Percentiles rank a stretch among this genome's conserved stretches.
These are phyloP conservation scores for Pharmacophagus antenor DNA, from an alignment of 2,888 invertebrate species.

Conservation along the genomic window DNA sequence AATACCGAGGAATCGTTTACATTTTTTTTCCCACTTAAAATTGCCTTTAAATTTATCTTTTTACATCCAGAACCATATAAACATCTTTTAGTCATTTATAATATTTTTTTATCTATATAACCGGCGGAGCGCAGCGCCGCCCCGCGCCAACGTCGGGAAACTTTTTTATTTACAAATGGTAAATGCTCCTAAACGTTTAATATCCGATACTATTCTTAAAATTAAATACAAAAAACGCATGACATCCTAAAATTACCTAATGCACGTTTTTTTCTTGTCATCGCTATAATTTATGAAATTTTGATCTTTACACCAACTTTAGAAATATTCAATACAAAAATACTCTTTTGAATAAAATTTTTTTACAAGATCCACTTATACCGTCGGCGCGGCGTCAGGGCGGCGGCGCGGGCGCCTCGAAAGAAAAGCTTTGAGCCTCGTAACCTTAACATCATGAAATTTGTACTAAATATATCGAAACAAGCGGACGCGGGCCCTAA, in stretches of 20 bases:
- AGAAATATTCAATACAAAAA: constrained; percentile 83
- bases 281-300: constrained; percentile 81
- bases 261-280: constrained; percentile 69
- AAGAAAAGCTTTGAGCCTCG: constrained; percentile 81
- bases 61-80: constrained; percentile 82
- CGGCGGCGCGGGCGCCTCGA: constrained; percentile 64
- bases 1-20: constrained; percentile 75
- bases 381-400: constrained; percentile 54
- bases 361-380: constrained; percentile 76
- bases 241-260: constrained; percentile 80
- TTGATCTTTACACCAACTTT: constrained; percentile 82
- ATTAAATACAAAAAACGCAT: constrained; percentile 82
- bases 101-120: constrained; percentile 80
- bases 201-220: constrained; percentile 83
- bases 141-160: constrained; percentile 53
- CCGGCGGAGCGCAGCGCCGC: constrained; percentile 57
- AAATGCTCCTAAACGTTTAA: constrained; percentile 85
- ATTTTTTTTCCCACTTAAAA: constrained; percentile 60
- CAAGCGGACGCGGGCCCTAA: constrained; percentile 74
- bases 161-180: constrained; percentile 85
- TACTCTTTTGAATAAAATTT: constrained; percentile 82
- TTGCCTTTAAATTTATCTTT: constrained; percentile 75
- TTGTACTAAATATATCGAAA: constrained; percentile 81
- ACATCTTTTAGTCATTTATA: constrained; percentile 81
- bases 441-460: constrained; percentile 81